These are phyloP conservation scores for Idaea biselata DNA, from an alignment of 2,888 invertebrate species.

Conservation along the genomic window DNA sequence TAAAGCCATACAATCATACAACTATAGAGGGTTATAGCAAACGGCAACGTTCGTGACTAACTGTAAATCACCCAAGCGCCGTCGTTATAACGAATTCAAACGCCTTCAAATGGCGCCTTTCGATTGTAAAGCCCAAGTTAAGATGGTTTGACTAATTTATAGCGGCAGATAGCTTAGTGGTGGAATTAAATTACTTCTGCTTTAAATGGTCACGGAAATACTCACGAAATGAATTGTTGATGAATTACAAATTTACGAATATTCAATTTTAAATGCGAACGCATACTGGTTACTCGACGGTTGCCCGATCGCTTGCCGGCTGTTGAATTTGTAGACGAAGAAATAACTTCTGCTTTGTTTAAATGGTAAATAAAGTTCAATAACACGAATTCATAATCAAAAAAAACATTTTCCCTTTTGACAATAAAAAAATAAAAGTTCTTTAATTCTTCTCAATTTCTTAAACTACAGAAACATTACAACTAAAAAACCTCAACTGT, in stretches of 20 bases:
- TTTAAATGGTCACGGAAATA: background rate
- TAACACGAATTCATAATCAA: background rate
- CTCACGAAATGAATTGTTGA: background rate
- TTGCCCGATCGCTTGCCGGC: no score
- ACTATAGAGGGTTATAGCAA: background rate
- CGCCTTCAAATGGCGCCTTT: background rate
- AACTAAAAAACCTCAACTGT: background rate
- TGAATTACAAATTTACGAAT: background rate
- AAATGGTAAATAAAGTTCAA: background rate
- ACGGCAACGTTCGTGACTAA: background rate
- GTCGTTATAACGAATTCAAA: background rate
- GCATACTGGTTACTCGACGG: background rate
- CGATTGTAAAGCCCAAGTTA: background rate
- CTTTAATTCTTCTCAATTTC: no score
- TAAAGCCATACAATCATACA: no score
- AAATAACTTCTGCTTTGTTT: background rate
- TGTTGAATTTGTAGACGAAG: background rate
- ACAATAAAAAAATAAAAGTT: background rate
- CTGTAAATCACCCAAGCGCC: background rate
- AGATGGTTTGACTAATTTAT: constrained; percentile 1
- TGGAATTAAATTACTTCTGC: background rate
- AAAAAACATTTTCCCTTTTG: background rate
- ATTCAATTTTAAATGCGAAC: background rate
- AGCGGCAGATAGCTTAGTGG: background rate
- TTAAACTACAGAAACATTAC: background rate